Evolutionary conservation across 2,888 invertebrate genomes (phyloP), one percentile per base, ranked within the genome.

Genomic region (Habroteleia sp.): DNA sequence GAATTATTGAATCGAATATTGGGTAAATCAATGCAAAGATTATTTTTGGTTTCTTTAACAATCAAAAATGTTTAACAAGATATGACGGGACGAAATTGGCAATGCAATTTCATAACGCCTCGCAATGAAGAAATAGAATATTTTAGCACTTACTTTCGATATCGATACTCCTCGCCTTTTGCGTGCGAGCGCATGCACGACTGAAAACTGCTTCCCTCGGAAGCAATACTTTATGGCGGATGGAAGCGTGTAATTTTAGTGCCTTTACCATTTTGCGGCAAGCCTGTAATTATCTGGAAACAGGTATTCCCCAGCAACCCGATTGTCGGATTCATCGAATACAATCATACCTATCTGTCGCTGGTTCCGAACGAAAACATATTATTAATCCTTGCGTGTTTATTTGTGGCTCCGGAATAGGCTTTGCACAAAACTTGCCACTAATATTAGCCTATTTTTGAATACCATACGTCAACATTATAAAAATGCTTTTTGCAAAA

Each of bases 221-320:
- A 75, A 75, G 71, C 71, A 66, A 76, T 76, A 48, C 52, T 72
- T 71, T 69, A 74, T 71, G 46, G 74, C 69, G 58, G 65, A 62
- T 75, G 71, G 71, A 71, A 75, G 75, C 65, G 60, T 75, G 65
- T 75, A 75, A 75, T 75, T 75, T 75, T 46, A 66, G 71, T 60
- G 65, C 66, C 75, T 75, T 71, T 66, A 71, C 75, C 75, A 71
- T 75, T 75, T 71, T 66, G 71, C 66, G 54, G 66, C 66, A 56
- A 66, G 65, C 39, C 75, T 48, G 62, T 66, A 75, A 75, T 75
- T 75, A 75, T 65, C 65, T 23, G 54, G 20, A 62, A 62, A 75
- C 75, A 71, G 62, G 71, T 71, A 71, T 68, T 63, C 68, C 50
- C 71, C 66, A 48, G 42, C 54, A 58, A 48, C 46, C 54, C 75